Evolutionary conservation across 2,113 vertebrate species (phyloP), one percentile per base, ranked within the genome.

Genomic region (Oncorhynchus kisutch): DNA sequence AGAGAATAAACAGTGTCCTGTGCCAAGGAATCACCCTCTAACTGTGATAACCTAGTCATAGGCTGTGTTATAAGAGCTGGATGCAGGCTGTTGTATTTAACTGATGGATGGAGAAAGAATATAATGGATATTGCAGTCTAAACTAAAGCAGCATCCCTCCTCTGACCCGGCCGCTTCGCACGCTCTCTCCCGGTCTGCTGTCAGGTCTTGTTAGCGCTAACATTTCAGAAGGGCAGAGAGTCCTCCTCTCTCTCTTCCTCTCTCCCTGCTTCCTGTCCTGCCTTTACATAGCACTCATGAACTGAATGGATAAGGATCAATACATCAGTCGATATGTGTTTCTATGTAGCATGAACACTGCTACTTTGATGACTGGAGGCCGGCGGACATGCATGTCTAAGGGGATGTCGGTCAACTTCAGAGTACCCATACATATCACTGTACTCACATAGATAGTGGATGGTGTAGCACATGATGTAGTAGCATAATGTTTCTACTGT

Each of bases 211-310:
- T 85, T 81, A 84, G 54, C 72, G 16, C 0, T 13, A 67, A 75
- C 34, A 31, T 82, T 78, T 74, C 51, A 54, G 70, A 83, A 79
- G 81, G 85, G 87, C 85, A 88, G 66, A 45, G 39, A 57, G 39
- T 75, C 79, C 78, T 77, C 84, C 81, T 73, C 69, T 77, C 16
- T 60, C 20, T 6, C 24, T 48, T 1, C 39, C 67, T 25, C 62
- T 66, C 24, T 22, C 24, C 18, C 27, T 27, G 12, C 39, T 6
- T 25, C 48, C 48, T 71, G 22, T 54, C 70, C 20, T 51, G 22
- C 45, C 29, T 8, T n/a, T 31, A 29, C 67, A 70, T 2, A 31
- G 66, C 65, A 14, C 45, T 24, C 8, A 59, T 60, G 70, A 45
- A 70, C 69, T 72, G 74, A 72, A 82, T 72, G 54, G 51, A 39